Evolutionary conservation across 2,888 invertebrate genomes (phyloP).

Genomic region (Agriopis aurantiaria): DNA sequence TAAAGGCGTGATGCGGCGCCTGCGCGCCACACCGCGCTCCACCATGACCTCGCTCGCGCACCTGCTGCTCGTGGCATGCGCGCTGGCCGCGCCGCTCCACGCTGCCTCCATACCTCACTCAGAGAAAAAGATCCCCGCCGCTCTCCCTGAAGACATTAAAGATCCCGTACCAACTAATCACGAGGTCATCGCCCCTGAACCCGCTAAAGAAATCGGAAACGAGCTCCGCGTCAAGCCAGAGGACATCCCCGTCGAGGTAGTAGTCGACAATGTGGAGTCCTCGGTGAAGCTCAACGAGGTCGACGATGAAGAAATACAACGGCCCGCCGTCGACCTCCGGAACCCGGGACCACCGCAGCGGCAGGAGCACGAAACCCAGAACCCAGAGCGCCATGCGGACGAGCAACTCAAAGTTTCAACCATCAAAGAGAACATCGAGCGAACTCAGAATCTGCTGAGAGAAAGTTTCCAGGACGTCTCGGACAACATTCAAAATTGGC

Average conservation of each 20-base stretch:
- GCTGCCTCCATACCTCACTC: slow-evolving; percentile 63
- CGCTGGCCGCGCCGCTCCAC: slow-evolving; percentile 61
- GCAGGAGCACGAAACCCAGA: slow-evolving; percentile 79
- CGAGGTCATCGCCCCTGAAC: slow-evolving; percentile 61
- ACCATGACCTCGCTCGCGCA: slow-evolving; percentile 76
- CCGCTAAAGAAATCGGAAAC: slow-evolving; percentile 64
- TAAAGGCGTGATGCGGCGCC: slow-evolving; percentile 62
- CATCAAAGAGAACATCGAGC: slow-evolving; percentile 64
- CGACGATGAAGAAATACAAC: slow-evolving; percentile 58
- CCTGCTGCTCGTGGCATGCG: slow-evolving; percentile 64
- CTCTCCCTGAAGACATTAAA: slow-evolving; percentile 51
- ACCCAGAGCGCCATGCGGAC: slow-evolving; percentile 64
- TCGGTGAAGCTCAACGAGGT: slow-evolving; percentile 51
- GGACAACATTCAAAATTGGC: slow-evolving; percentile 65
- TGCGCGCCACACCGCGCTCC: slow-evolving; percentile 51
- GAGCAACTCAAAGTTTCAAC: slow-evolving; percentile 57
- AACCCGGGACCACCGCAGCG: slow-evolving; percentile 77
- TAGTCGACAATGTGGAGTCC: slow-evolving; percentile 60
- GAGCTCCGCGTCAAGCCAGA: slow-evolving; percentile 57
- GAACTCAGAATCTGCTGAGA: slow-evolving; percentile 57
- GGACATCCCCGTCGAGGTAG: slow-evolving; percentile 70
- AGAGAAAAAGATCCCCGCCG: slow-evolving; percentile 45
- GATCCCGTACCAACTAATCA: slow-evolving; percentile 48
- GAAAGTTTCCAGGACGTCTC: slow-evolving; percentile 64
- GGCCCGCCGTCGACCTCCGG: slow-evolving; percentile 66